Evolutionary conservation across 2,113 vertebrate genomes (phyloP), one percentile per base, ranked within the genome.

Genomic region (Chrysochloris asiatica): DNA sequence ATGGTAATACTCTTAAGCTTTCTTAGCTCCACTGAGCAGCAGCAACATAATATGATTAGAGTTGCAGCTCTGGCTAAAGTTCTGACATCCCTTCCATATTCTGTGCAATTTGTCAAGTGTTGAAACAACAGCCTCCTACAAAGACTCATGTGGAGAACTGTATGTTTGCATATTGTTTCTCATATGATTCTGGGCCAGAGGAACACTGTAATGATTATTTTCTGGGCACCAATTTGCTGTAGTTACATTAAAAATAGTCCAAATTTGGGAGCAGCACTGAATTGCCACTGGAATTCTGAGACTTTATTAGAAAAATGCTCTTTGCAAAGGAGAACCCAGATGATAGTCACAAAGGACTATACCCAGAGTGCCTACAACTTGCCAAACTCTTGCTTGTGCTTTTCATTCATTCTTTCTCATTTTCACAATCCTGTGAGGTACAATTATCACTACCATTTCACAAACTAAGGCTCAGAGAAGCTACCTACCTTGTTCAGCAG

Each of bases 1-100:
- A 88, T 94, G 84, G 92, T 81, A 95, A 95, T 61, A 89, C 86
- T 96, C 95, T 95, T 92, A 96, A 92, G 87, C 86, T 97, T 94
- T 91, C 89, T 50, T 86, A 95, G 95, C 61, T 93, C 93, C 94
- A 92, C 94, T 92, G 94, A 94, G 93, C 9, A 97, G 83, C 73
- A 71, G 77, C 89, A 96, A 96, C 89, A 95, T 85, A 93, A 76
- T 89, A 82, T 87, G 96, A 96, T 95, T 96, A 96, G 75, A 95
- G 92, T 87, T 91, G 67, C 94, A 95, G 90, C 81, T 96, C 94
- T 92, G 89, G 78, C 82, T 95, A 86, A 96, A 96, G 81, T 95
- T 82, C 90, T 78, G 89, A 94, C 89, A 92, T 95, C 78, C 91
- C 94, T 95, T 89, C 85, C 93, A 92, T 77, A 89, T 43, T 91